Evolutionary conservation across 2,797 vertebrate species (phyloP), one percentile per base, ranked within the genome.

Genomic region (Coilia nasus): DNA sequence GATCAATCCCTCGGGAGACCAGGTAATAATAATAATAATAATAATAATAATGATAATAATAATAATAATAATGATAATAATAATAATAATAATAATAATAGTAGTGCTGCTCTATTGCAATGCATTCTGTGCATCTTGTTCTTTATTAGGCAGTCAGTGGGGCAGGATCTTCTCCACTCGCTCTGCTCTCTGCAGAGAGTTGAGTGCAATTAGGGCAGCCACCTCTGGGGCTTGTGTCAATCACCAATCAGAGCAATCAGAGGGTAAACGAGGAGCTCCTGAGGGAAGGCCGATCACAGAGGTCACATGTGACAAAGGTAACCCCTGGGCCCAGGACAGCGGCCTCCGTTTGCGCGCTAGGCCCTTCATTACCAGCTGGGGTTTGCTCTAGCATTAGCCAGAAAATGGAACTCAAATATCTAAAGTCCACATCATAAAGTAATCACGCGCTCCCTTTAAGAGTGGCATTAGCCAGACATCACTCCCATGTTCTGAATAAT

Each of bases 391-490:
- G 85, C 83, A 89, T 90, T 89, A 90, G 84, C 62, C 87, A 83
- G 81, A 88, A 90, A 90, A 91, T 91, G 89, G 88, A 89, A 90
- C 89, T 90, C 88, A 90, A 89, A 90, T 88, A 89, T 87, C 84
- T 85, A 85, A 89, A 90, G 87, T 89, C 89, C 88, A 87, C 87
- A 84, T 83, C 86, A 88, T 87, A 84, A 85, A 86, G 82, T 78
- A 84, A 85, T 88, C 85, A 83, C 35, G 64, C 83, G 75, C 35
- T 71, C 75, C 82, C 83, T 60, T 87, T 87, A 89, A 90, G 88
- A 88, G 86, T 82, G 83, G 85, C 83, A 83, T 88, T 87, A 89
- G 86, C 83, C 75, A 62, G 47, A 50, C 10, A 35, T 75, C 86
- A 64, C 81, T 84, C 75, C 46, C 50, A 54, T 85, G 84, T 60